Base-by-base conservation (phyloP, 2,797 vertebrate genomes). In the Iguana delicatissima region DNA sequence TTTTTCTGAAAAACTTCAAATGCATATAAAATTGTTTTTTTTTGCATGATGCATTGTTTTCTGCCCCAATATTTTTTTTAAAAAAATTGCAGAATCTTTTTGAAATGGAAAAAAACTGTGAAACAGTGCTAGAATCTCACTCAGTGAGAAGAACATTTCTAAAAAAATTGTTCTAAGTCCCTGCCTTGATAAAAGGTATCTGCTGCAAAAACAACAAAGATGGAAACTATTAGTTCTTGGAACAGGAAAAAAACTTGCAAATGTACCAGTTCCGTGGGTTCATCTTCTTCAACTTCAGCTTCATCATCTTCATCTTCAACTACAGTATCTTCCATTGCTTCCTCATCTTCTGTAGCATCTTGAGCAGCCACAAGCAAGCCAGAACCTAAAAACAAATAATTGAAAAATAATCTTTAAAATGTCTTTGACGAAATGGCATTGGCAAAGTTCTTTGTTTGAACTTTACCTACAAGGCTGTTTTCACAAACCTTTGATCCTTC, bases 271-370 rank as follows among this genome's bases (percentile, higher is more conserved):
- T 99, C 99, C n/a, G 98, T 98, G 13, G 98, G 98, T 4, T 99
- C 99, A 84, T 99, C 99, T 85, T 99, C 99, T 94, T 99, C 99
- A 64, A 99, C 99, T 92, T 99, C 99, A 1, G 98, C 99, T 96
- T 99, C 99, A 88, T 99, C 99, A 85, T 99, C 99, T 94, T 99
- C 99, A 90, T 99, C 99, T 95, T 99, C 99, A 38, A 98, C 98
- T 24, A 98, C 93, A 13, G 97, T 98, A 57, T 99, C 99, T 81
- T 99, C 98, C 52, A 98, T 98, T 6, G 98, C 98, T 96, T 99
- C 99, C 94, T 99, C 99, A 91, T 99, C 99, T 94, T 99, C 99
- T 1, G 98, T 99, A 85, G 98, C 98, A 95, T 99, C 99, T 85
- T 99, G 98, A 89, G 98, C 99, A 55, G 94, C 95, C 38, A 94